phyloP scores from a whole-genome alignment of 1,140 invertebrate species.

The Ceratosolen fusciceps region DNA sequence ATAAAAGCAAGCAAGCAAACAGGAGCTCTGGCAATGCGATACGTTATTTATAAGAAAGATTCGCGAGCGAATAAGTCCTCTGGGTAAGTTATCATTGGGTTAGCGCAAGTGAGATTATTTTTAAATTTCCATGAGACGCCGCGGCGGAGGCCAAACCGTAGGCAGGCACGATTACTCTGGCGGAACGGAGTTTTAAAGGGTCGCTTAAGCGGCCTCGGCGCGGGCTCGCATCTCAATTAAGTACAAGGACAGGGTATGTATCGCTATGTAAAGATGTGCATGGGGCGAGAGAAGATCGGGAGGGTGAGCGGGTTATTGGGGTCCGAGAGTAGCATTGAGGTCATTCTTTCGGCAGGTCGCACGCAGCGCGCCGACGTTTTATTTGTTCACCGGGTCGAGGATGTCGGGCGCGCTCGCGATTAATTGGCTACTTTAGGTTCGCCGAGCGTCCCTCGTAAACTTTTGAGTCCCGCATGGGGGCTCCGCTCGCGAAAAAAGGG shows the following conservation, averaged over 20 bases:
- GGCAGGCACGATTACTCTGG: too few species aligned
- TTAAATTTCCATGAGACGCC: not conserved
- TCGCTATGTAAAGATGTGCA: too few species aligned
- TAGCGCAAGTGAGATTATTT: not conserved
- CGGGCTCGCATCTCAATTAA: not conserved
- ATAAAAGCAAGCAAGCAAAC: too few species aligned
- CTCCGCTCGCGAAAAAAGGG: not conserved
- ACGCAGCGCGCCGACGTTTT: not conserved
- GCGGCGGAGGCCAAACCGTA: too few species aligned
- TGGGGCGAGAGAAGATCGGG: too few species aligned
- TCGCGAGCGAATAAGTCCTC: not conserved
- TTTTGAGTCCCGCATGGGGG: not conserved
- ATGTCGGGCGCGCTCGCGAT: not conserved
- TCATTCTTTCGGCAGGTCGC: not conserved
- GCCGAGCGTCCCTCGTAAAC: not conserved
- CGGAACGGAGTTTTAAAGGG: not conserved
- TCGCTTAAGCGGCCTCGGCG: not conserved
- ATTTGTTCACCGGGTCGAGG: not conserved
- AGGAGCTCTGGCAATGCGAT: not conserved
- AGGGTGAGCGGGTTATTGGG: not conserved
- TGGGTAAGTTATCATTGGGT: not conserved
- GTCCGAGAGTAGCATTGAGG: not conserved
- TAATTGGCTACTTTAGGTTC: slow-evolving; percentile 13
- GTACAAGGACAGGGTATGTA: not conserved
- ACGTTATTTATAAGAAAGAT: not conserved